Conservation (phyloP, 2,797 vertebrate genomes). For the Sarcophilus harrisii region DNA sequence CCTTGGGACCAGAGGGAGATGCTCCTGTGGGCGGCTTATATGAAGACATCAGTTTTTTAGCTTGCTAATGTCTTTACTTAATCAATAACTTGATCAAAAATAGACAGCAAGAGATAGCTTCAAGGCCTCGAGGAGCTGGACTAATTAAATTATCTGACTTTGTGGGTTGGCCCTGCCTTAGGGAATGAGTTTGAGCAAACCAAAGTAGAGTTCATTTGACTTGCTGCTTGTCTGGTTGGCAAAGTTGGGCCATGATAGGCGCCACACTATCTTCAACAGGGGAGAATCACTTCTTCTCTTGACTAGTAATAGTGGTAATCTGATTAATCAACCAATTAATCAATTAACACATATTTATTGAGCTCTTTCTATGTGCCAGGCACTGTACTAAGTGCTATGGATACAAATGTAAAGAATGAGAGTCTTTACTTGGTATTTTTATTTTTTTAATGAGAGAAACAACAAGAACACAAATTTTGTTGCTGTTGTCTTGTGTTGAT, state of each 20-base stretch:
- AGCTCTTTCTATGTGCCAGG: background rate
- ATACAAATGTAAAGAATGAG: background rate
- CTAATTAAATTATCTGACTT: slow-evolving; percentile 66
- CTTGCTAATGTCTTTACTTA: slow-evolving; percentile 75
- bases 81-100: slow-evolving; percentile 77
- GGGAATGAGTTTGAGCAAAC: background rate
- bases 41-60: slow-evolving; percentile 59
- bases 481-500: background rate
- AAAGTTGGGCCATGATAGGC: fast-evolving
- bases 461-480: background rate
- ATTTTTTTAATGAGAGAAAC: background rate
- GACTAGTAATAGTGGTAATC: background rate
- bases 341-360: background rate
- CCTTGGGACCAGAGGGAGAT: slow-evolving; percentile 6
- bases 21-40: slow-evolving; percentile 60
- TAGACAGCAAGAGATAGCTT: slow-evolving; percentile 58
- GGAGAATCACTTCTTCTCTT: background rate
- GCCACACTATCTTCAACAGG: background rate
- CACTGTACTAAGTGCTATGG: background rate
- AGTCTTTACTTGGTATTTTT: background rate
- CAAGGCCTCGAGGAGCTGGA: slow-evolving; percentile 71
- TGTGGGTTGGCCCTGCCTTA: background rate
- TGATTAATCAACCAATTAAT: background rate
- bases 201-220: background rate
- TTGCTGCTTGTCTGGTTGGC: slow-evolving; percentile 8